Percentiles rank a stretch among this genome's conserved stretches.
Evolutionary conservation across 2,797 vertebrate genomes (phyloP).

Genomic region (Chelon auratus): DNA sequence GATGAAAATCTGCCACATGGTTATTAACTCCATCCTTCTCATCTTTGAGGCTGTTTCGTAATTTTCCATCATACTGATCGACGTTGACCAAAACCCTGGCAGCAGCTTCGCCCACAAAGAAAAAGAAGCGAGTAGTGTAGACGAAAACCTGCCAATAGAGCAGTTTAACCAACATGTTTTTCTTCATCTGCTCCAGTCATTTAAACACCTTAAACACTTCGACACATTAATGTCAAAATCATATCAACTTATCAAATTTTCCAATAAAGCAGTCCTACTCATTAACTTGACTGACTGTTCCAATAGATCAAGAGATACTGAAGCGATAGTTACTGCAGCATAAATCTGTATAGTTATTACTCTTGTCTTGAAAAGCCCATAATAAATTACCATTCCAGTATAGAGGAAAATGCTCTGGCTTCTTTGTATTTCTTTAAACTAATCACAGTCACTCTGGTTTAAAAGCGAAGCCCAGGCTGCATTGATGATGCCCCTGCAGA

Average conservation of each 20-base stretch:
- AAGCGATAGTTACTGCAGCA: not conserved
- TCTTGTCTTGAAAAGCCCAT: too few relatives aligned
- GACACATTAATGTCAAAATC: not conserved
- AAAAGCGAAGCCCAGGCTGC: too few relatives aligned
- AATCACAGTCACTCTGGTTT: too few relatives aligned
- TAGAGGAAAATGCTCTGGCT: too few relatives aligned
- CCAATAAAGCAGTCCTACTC: constrained; percentile 1
- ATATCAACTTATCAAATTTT: not conserved
- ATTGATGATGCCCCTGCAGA: too few relatives aligned
- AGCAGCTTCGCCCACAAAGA: not conserved
- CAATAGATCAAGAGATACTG: not conserved
- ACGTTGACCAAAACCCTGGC: constrained; percentile 20
- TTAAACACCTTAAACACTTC: not conserved
- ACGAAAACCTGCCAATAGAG: not conserved
- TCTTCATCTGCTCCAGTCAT: not conserved
- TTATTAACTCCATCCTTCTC: constrained; percentile 43
- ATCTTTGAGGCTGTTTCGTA: constrained; percentile 6
- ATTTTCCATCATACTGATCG: constrained; percentile 26
- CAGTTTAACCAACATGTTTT: not conserved
- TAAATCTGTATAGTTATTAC: not conserved
- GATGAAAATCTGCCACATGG: constrained; percentile 52
- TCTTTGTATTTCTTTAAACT: too few relatives aligned
- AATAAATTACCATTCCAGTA: too few relatives aligned
- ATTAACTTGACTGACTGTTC: not conserved
- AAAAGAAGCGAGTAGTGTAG: too few relatives aligned